Evolutionary conservation across 2,888 invertebrate species (phyloP).

Genomic region (Eupeodes luniger): DNA sequence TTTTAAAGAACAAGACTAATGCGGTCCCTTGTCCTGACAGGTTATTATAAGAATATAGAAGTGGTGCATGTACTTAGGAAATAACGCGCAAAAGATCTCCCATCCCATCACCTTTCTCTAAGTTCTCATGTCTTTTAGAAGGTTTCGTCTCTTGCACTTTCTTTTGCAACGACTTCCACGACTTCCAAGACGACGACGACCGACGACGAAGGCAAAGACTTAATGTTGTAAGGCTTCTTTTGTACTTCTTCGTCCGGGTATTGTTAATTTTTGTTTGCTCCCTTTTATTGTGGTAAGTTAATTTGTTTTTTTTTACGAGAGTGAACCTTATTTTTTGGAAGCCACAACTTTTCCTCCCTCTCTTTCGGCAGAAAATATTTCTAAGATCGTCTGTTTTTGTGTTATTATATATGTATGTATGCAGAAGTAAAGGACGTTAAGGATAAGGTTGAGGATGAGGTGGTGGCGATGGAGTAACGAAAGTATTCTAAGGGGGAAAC

Average conservation of each 20-base stretch:
- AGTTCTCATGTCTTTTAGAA: slow-evolving; percentile 8
- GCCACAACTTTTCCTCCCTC: slow-evolving; percentile 45
- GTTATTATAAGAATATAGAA: slow-evolving; percentile 69
- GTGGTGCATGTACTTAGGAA: slow-evolving; percentile 63
- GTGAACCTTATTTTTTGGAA: slow-evolving; percentile 39
- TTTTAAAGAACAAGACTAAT: slow-evolving; percentile 48
- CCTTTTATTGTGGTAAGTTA: slow-evolving; percentile 58
- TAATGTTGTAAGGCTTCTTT: slow-evolving; percentile 64
- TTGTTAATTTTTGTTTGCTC: slow-evolving; percentile 14
- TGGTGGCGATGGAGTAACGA: no score
- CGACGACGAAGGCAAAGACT: not conserved
- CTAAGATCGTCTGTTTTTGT: no score
- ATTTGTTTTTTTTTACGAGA: slow-evolving; percentile 20
- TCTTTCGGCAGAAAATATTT: not conserved
- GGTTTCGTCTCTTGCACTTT: slow-evolving; percentile 25
- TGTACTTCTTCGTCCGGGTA: slow-evolving; percentile 18
- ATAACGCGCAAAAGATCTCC: slow-evolving; percentile 14
- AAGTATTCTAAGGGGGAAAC: not conserved
- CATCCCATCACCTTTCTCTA: not conserved
- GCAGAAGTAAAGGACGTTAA: no score
- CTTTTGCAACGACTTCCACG: slow-evolving; percentile 52
- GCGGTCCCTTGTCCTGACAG: slow-evolving; percentile 67
- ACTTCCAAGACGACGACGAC: slow-evolving; percentile 14
- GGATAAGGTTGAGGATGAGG: no score
- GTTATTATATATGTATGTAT: no score